Conservation (phyloP, 1,140 invertebrate species). For the Drosophila sp. region DNA sequence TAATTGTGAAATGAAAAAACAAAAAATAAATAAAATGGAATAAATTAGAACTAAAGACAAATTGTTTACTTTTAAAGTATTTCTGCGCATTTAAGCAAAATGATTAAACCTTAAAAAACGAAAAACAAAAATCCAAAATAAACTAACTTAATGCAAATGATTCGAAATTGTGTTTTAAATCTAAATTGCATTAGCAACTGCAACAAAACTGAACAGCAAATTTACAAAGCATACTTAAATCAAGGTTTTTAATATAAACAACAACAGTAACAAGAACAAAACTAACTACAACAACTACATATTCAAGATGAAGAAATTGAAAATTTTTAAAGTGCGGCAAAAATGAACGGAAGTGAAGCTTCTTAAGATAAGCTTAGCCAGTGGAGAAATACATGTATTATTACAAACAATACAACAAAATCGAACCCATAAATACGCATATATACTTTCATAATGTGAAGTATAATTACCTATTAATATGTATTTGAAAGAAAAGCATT, state of each 20-base stretch:
- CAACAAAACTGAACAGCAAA: conserved; percentile 36
- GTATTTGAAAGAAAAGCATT: conserved; percentile 80
- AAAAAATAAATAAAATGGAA: conserved; percentile 34
- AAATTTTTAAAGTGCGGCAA: conserved; percentile 32
- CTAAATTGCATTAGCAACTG: conserved; percentile 17
- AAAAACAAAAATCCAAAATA: conserved; percentile 53
- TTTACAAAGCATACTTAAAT: conserved; percentile 44
- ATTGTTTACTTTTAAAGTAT: conserved; percentile 80
- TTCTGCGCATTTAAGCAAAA: conserved; percentile 82
- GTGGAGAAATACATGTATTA: conserved; percentile 62
- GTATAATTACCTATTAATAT: conserved; percentile 77
- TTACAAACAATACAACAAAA: conserved; percentile 29
- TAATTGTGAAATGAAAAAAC: conserved; percentile 56
- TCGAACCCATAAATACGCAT: conserved; percentile 46
- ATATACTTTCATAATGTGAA: conserved; percentile 66
- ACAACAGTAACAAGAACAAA: conserved; percentile 25
- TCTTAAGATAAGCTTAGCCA: conserved; percentile 67
- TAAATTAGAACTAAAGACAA: conserved; percentile 49
- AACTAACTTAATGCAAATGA: conserved; percentile 43
- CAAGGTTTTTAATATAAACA: conserved; percentile 47
- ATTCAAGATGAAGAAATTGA: conserved; percentile 13
- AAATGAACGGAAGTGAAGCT: conserved; percentile 47
- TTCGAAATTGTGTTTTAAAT: conserved; percentile 37
- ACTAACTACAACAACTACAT: conserved; percentile 20
- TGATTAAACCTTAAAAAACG: conserved; percentile 35